A percentile compares a stretch with the other conserved stretches of the same genome.
Evolutionary conservation across 2,113 vertebrate genomes (phyloP).

Genomic region (Mirza zaza): DNA sequence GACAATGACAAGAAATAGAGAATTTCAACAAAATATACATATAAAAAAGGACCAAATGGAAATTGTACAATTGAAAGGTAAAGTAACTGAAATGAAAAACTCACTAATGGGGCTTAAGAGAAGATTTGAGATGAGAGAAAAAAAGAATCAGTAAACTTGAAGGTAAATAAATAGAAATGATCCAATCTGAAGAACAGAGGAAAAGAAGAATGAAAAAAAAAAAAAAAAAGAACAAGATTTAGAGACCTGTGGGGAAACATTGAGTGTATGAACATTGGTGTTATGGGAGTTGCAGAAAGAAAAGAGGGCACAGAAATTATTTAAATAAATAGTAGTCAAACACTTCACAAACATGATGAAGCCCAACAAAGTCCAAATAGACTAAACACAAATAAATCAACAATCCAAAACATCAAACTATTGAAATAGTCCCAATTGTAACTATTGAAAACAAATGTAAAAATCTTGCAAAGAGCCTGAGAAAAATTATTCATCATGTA

Average conservation of each 20-base stretch:
- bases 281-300: neutral
- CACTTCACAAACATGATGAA: neutral
- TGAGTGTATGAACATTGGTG: neutral
- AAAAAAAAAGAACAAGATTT: neutral
- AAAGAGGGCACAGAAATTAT: neutral
- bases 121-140: neutral
- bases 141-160: constrained; percentile 8
- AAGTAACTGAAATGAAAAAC: constrained; percentile 8
- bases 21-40: neutral
- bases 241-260: neutral
- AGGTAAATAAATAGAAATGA: neutral
- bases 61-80: neutral
- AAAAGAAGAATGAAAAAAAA: neutral
- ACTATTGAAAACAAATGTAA: neutral
- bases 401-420: neutral
- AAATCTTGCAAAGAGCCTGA: neutral
- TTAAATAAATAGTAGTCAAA: neutral
- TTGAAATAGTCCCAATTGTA: neutral
- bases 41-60: neutral
- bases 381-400: neutral
- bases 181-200: neutral
- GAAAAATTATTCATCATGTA: neutral
- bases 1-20: neutral
- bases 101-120: neutral
- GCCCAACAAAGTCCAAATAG: neutral